These are phyloP conservation scores for Xylocampa areola DNA, from an alignment of 2,888 invertebrate genomes.

Conservation along the genomic window DNA sequence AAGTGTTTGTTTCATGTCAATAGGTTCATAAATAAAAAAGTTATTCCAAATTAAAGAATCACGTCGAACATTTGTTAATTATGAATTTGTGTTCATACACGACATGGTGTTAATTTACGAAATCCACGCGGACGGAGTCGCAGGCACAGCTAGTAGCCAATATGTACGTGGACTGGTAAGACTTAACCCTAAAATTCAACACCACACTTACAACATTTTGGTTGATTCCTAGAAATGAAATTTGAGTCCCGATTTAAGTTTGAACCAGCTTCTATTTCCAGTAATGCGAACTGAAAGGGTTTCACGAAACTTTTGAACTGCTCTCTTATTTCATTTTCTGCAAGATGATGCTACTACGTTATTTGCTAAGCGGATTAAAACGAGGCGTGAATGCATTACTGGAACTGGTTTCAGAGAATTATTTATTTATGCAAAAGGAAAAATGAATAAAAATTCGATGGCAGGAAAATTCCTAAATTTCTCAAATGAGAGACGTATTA, in stretches of 20 bases:
- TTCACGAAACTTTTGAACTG: slow-evolving; percentile 37
- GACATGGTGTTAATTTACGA: too few species aligned
- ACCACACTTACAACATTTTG: not conserved
- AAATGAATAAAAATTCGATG: slow-evolving; percentile 16
- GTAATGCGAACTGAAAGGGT: slow-evolving; percentile 40
- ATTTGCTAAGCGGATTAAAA: slow-evolving; percentile 45
- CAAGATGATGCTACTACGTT: slow-evolving; percentile 37
- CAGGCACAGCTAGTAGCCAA: too few species aligned
- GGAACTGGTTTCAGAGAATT: slow-evolving; percentile 12
- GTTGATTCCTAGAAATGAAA: slow-evolving; percentile 28
- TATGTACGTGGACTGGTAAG: too few species aligned
- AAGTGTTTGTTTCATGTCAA: too few species aligned
- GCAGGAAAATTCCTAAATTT: slow-evolving; percentile 3
- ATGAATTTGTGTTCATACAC: too few species aligned
- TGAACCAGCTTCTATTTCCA: slow-evolving; percentile 32
- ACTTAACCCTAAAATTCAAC: slow-evolving; percentile 1
- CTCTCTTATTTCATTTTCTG: slow-evolving; percentile 50
- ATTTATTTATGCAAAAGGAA: slow-evolving; percentile 26
- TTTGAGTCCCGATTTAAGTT: slow-evolving; percentile 25
- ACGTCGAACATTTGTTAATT: too few species aligned
- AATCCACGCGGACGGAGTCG: too few species aligned
- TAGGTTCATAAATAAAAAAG: too few species aligned
- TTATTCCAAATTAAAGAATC: too few species aligned
- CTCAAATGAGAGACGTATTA: too few species aligned
- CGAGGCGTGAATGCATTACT: slow-evolving; percentile 35